Base-by-base conservation (phyloP, 2,113 vertebrate species). In the Ariopsis seemanni region DNA sequence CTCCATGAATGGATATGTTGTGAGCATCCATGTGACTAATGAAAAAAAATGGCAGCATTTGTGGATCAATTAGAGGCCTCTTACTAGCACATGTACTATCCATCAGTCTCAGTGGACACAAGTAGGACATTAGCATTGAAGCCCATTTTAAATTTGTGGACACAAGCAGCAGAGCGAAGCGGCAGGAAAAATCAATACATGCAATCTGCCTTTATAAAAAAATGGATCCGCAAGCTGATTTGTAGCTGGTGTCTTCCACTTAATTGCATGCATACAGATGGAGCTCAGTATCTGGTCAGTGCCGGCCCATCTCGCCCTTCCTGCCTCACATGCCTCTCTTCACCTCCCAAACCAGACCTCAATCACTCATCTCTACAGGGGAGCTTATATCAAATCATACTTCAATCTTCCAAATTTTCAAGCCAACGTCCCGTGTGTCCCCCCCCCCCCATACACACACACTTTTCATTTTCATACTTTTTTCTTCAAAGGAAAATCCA, bases 401-500 rank as follows among this genome's bases (percentile, higher is more conserved):
- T 52, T 20, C 92, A 90, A 93, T 93, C 92, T 91, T 92, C 92
- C 90, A 90, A 91, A 90, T 92, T 91, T 89, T 91, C 83, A 89
- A 88, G 86, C 89, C 72, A 90, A 69, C 11, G 2, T 14, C 20
- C 62, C 62, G 2, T 42, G 42, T 60, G 10, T 14, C 71, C 88
- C 71, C 88, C 77, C 83, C 82, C 84, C 53, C 69, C 18, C 34
- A 34, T 1, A 34, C 89, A 94, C 81, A 92, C 48, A 94, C 82
- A 92, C 88, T 84, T 12, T 86, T 90, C 85, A 78, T 86, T 79
- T 83, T 34, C 86, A 65, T 50, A 57, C 42, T 58, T 82, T 62
- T 88, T 87, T 85, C 92, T 92, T 92, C 91, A 92, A 91, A 83
- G 91, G 82, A 93, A 94, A 95, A 94, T 94, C 92, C 94, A 95